Evolutionary conservation across 2,797 vertebrate species (phyloP), one percentile per base, ranked within the genome.

Genomic region (Tachyglossus aculeatus): DNA sequence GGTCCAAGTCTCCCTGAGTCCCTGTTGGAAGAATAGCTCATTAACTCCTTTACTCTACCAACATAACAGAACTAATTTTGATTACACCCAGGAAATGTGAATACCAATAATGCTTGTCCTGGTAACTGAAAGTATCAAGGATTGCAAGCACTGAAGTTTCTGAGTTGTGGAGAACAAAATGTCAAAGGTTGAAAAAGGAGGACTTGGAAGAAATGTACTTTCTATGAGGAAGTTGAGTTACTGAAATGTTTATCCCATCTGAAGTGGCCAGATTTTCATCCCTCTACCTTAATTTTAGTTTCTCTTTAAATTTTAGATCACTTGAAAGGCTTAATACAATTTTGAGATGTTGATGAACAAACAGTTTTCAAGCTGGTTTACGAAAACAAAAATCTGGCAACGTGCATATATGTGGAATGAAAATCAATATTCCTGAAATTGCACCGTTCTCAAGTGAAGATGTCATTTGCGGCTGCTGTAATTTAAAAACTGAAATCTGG

Each of bases 391-490:
- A 67, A 51, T 53, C 15, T 58, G 43, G 41, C 38, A 33, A 62
- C 40, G 54, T 24, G 13, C 39, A 21, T 25, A 21, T 53, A 80
- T 66, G 53, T 34, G 39, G 67, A 55, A 64, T 29, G 45, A 52
- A 57, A 67, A 66, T 71, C 65, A 68, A 48, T 63, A 19, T 50
- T 45, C n/a, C 15, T 37, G 33, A 36, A 47, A 32, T 48, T 77
- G 67, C 67, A 19, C 58, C 77, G 62, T 78, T 27, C 39, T 68
- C 21, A 69, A 51, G 34, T 80, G 51, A 47, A 71, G 67, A 74
- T n/a, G 50, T 59, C 62, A 29, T 47, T 53, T 56, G 51, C 32
- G 36, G 56, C 74, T 73, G 69, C 25, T 64, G 60, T 67, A 67
- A 55, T 45, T n/a, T 40, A 62, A 65, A 43, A 40, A 67, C 71